Evolutionary conservation across 2,797 vertebrate genomes (phyloP).

Genomic region (Hoplostethus atlanticus): DNA sequence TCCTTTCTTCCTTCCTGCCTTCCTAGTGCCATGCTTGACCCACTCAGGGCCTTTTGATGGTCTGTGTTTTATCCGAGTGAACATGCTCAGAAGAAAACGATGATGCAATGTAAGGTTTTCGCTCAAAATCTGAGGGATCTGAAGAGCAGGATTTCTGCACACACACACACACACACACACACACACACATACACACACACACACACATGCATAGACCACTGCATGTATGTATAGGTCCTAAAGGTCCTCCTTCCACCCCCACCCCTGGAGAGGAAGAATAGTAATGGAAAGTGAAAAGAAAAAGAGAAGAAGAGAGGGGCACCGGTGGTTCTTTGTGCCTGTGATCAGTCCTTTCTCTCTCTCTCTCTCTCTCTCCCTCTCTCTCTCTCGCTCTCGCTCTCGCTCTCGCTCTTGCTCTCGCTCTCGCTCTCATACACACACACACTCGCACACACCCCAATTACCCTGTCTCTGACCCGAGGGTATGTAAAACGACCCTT

Average conservation of each 20-base stretch:
- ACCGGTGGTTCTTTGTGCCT: slow-evolving; percentile 48
- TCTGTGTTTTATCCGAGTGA: too few species aligned
- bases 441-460: slow-evolving; percentile 36
- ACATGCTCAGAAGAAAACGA: neutral
- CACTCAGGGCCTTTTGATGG: too few species aligned
- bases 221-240: slow-evolving; percentile 10
- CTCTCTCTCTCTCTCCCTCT: neutral
- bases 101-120: neutral
- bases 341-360: slow-evolving; percentile 50
- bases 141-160: neutral
- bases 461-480: slow-evolving; percentile 60
- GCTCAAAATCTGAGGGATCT: neutral
- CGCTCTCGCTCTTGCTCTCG: neutral
- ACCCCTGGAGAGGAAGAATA: slow-evolving; percentile 1
- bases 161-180: neutral
- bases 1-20: slow-evolving; percentile 19
- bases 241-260: slow-evolving; percentile 30
- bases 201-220: neutral
- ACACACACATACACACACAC: neutral
- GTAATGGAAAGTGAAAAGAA: slow-evolving; percentile 54
- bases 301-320: slow-evolving; percentile 31
- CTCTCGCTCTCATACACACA: neutral
- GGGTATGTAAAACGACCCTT: slow-evolving; percentile 56
- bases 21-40: neutral
- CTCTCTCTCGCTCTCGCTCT: slow-evolving; percentile 8